Evolutionary conservation across 2,888 invertebrate species (phyloP), one percentile per base, ranked within the genome.

Genomic region (Blastobasis adustella): DNA sequence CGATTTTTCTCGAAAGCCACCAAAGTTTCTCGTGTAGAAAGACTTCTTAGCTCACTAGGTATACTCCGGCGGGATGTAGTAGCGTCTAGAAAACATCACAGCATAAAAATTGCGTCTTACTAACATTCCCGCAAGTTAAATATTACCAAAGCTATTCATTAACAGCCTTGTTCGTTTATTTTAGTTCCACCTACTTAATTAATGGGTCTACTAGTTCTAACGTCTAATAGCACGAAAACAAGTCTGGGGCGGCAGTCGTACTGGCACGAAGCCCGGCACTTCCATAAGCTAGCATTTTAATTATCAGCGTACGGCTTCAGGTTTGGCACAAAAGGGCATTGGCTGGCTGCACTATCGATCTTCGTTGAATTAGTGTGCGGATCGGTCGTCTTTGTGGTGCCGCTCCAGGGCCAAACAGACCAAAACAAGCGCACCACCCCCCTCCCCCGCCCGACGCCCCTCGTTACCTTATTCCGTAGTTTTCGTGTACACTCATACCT

Each of bases 361-460:
- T 86, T 77, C 71, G 81, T 82, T 82, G 85, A 87, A 88, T 88
- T 87, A 87, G 87, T 86, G 87, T 82, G 82, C 84, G 84, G 81
- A 85, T 86, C 87, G 87, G 77, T 71, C 85, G 87, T 87, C 87
- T 87, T 88, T 87, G 85, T 86, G 83, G 75, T 76, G 75, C 82
- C 83, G 82, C 80, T 77, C 82, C 83, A 80, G 80, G 80, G 73
- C 82, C 82, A 89, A 89, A 89, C 84, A 88, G 88, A 87, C 89
- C 88, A 88, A 89, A 88, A 88, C 89, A 86, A 86, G 76, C 74
- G 73, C 74, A 72, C 60, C 64, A 62, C 57, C 68, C 61, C 59
- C 67, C 66, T 66, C 68, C 54, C 65, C 62, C 67, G 58, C 67
- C 62, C 60, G 63, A 62, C 67, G 60, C 62, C 71, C 79, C 73